A percentile compares a stretch with the other conserved stretches of the same genome.
phyloP scores from a whole-genome alignment of 2,797 vertebrate species.

The Bovichtus variegatus region DNA sequence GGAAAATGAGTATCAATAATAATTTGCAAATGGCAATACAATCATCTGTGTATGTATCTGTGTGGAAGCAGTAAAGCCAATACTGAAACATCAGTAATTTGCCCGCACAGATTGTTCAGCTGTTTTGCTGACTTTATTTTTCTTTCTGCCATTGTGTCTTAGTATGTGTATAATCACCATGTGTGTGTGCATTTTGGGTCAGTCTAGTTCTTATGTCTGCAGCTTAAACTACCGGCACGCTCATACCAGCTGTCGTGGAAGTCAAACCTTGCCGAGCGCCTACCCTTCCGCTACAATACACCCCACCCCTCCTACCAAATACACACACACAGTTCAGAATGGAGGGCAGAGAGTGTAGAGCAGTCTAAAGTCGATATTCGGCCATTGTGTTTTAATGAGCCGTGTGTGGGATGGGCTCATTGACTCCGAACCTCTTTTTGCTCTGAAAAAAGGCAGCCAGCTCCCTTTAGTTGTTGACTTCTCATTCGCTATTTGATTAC shows the following conservation, averaged over 20 bases:
- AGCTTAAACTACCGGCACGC: conserved; percentile 47
- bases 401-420: conserved; percentile 51
- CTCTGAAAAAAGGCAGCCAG: conserved; percentile 25
- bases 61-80: conserved; percentile 23
- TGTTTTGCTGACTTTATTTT: neutral
- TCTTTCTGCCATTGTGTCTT: conserved; percentile 2
- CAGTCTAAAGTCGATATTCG: conserved; percentile 40
- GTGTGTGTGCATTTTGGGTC: conserved; percentile 15
- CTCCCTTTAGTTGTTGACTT: conserved; percentile 23
- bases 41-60: conserved; percentile 35
- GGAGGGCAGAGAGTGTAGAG: conserved; percentile 23
- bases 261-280: conserved; percentile 18
- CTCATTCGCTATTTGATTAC: conserved; percentile 22
- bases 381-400: conserved; percentile 67
- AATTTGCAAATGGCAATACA: conserved; percentile 35
- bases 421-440: conserved; percentile 50
- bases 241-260: conserved; percentile 59
- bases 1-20: conserved; percentile 40
- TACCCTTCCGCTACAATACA: conserved; percentile 16
- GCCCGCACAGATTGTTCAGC: conserved; percentile 1
- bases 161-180: conserved; percentile 12
- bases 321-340: conserved; percentile 15
- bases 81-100: conserved; percentile 37
- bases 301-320: neutral
- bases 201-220: conserved; percentile 48